Base-by-base conservation (phyloP, 2,113 vertebrate species). In the Alethe castanea region DNA sequence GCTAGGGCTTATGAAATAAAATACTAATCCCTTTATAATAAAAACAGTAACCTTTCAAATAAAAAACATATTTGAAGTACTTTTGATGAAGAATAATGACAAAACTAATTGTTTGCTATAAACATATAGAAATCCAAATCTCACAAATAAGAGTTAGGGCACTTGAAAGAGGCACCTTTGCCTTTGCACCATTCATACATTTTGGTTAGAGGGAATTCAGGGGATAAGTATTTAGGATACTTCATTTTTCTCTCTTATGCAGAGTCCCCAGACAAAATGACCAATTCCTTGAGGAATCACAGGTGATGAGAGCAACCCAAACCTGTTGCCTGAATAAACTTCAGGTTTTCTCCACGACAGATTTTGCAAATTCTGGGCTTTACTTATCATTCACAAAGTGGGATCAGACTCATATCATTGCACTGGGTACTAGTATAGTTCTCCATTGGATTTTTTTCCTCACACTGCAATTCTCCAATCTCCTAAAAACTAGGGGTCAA, bases 1-100 rank as follows among this genome's bases (percentile, higher is more conserved):
- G 22, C 84, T 93, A 91, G 69, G 17, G 74, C 80, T 94, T 96
- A 95, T 94, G 95, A 96, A 96, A 92, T 97, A 88, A 60, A 52
- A 94, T 86, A 61, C 69, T 86, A 95, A 93, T 95, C 90, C 81
- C 77, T 92, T 93, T 87, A 45, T 84, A 74, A 95, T 94, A 73
- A 78, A 97, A 94, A 24, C 52, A 57, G 38, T 65, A 86, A 81
- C 36, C 44, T 93, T 87, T 65, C 64, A 93, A 94, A 94, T 88
- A 90, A 94, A 92, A 92, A 84, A 2, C 64, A 22, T 50, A 62
- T 50, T 77, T 85, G n/a, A 48, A 84, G 48, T 19, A 74, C 52
- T 77, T 95, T 72, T 84, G 76, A 77, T 3, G 6, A 88, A 81
- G 53, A 93, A 48, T 76, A 90, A 86, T 22, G 20, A 14, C 44